Conservation (phyloP, 1,140 invertebrate species). For the Zaprionus inermis region DNA sequence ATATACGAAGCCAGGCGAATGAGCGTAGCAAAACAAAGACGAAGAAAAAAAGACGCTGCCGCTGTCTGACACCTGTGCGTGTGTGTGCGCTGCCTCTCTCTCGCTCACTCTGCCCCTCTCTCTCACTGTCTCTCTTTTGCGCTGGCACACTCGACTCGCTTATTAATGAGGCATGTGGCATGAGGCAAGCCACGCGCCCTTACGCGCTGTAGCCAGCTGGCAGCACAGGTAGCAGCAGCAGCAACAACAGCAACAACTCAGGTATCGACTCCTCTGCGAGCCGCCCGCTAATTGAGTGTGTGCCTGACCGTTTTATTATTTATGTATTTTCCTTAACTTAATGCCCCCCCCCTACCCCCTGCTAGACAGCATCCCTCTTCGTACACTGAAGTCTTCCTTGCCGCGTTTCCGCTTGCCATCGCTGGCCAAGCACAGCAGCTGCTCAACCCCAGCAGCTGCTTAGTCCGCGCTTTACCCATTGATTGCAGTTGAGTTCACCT, state of each 20-base stretch:
- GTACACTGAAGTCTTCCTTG: not conserved
- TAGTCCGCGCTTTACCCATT: not conserved
- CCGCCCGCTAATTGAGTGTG: slow-evolving; percentile 50
- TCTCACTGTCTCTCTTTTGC: not conserved
- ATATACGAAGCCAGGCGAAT: slow-evolving; percentile 6
- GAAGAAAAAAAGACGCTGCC: slow-evolving; percentile 17
- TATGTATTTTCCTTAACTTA: slow-evolving; percentile 41
- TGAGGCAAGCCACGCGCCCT: slow-evolving; percentile 35
- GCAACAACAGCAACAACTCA: slow-evolving; percentile 11
- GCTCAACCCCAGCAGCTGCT: slow-evolving; percentile 9
- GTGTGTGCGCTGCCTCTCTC: not conserved
- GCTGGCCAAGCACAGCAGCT: slow-evolving; percentile 39
- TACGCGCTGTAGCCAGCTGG: slow-evolving; percentile 29
- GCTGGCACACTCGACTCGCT: slow-evolving; percentile 21
- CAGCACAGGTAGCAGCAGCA: slow-evolving; percentile 21
- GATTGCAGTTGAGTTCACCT: no score
- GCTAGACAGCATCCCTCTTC: not conserved
- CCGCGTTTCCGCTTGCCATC: slow-evolving; percentile 21
- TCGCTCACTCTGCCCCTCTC: not conserved
- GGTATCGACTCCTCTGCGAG: slow-evolving; percentile 34
- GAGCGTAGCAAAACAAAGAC: slow-evolving; percentile 34
- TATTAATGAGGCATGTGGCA: slow-evolving; percentile 37
- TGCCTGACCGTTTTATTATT: slow-evolving; percentile 54
- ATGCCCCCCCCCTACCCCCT: not conserved
- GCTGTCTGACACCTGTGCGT: slow-evolving; percentile 48